Evolutionary conservation across 2,113 vertebrate species (phyloP), one percentile per base, ranked within the genome.

Genomic region (Burhinus bistriatus): DNA sequence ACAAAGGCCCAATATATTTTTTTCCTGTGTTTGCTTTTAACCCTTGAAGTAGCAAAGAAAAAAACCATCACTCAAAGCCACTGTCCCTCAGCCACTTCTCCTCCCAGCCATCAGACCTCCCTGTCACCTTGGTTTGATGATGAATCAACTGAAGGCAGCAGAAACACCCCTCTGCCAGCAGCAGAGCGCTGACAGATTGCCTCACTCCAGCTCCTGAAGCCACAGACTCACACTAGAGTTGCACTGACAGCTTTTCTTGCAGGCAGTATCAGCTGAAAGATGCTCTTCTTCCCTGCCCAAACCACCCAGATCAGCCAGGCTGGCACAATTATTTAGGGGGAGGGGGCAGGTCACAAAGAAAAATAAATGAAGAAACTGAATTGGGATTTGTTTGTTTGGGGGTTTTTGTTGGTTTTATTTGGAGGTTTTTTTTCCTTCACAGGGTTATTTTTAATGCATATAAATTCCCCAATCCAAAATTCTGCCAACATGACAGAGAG

Each of bases 401-500:
- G 6, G 9, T 54, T 66, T 83, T 55, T 21, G 15, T 36, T 71
- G 6, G 9, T 21, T 42, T 8, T n/a, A 16, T 4, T 38, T 44
- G 15, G 5, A 8, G 6, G 6, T 12, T 8, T 57, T 45, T 26
- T 52, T 64, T 45, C 19, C 51, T 86, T 72, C 23, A 10, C 16
- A 66, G 36, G 10, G 30, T 79, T 83, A 57, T 80, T 93, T 91
- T 87, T 42, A 91, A 75, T 23, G 22, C 65, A 62, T 3, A 0
- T 29, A 61, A 84, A 34, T 15, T 68, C 51, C 55, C 40, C 8
- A 14, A 87, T 52, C 20, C 66, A 90, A 54, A 87, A 55, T 40
- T 83, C 68, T 54, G 45, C 45, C 71, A 61, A 8, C 0, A 0
- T 7, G 34, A 61, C 0, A 15, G 58, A 69, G n/a, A 5, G 14